phyloP scores from a whole-genome alignment of 2,888 invertebrate species.

The Alentia gelatinosa region DNA sequence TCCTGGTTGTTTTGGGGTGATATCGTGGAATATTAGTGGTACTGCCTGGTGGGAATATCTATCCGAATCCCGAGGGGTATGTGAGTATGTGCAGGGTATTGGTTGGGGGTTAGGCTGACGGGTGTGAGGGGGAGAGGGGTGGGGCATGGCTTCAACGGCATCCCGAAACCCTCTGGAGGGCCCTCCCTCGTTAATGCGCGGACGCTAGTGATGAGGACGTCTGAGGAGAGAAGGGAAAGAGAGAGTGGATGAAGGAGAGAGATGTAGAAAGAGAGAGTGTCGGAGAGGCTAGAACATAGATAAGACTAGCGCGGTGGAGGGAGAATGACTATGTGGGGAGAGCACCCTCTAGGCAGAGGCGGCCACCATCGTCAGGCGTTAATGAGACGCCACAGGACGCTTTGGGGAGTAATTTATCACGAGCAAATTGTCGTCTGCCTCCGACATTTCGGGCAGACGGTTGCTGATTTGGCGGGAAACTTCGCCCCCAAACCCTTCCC shows the following conservation, averaged over 20 bases:
- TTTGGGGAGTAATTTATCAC: background rate
- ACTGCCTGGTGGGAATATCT: no score
- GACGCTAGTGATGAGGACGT: background rate
- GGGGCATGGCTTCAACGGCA: no score
- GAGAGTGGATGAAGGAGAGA: background rate
- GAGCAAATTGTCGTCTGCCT: background rate
- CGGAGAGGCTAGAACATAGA: background rate
- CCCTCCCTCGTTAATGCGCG: background rate
- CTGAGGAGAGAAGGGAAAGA: background rate
- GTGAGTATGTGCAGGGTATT: no score
- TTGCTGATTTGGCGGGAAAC: background rate
- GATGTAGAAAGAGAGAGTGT: background rate
- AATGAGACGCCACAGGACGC: slow-evolving; percentile 7
- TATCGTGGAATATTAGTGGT: no score
- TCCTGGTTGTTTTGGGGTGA: no score
- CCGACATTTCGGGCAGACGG: background rate
- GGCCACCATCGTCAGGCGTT: background rate
- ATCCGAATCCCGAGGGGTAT: no score
- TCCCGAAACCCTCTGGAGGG: background rate
- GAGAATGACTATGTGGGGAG: background rate
- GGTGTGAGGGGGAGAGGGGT: no score
- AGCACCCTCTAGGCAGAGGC: background rate
- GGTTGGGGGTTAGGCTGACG: no score
- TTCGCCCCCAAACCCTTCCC: background rate
- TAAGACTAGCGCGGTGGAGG: background rate